These are phyloP conservation scores for Nomia melanderi DNA, from an alignment of 1,140 invertebrate genomes.

Conservation along the genomic window DNA sequence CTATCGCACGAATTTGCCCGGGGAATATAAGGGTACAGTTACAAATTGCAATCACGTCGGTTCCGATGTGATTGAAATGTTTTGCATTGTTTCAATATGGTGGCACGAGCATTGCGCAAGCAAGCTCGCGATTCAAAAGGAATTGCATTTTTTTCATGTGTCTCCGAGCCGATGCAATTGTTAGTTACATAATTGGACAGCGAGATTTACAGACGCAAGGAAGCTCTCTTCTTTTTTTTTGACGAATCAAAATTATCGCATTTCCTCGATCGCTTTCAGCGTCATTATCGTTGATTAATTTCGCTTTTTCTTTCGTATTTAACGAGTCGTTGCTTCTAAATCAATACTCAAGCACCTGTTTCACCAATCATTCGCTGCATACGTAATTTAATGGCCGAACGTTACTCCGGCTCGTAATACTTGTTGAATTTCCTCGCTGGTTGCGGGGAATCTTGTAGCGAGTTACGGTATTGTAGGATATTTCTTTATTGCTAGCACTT, in stretches of 20 bases:
- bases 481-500: too few species aligned
- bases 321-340: not conserved
- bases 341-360: conserved; percentile 6
- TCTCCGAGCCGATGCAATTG: not conserved
- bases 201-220: not conserved
- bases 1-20: conserved; percentile 12
- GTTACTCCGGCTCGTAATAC: not conserved
- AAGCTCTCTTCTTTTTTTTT: not conserved
- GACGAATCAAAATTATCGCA: too few species aligned
- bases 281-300: conserved; percentile 11
- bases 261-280: not conserved
- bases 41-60: not conserved
- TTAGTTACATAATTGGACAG: not conserved
- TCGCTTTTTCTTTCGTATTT: not conserved
- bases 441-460: not conserved
- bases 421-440: conserved; percentile 8
- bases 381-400: conserved; percentile 1
- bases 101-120: not conserved
- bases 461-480: not conserved
- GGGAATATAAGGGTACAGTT: not conserved
- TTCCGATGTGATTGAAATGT: conserved; percentile 1
- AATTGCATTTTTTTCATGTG: not conserved
- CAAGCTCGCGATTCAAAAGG: not conserved
- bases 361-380: not conserved
- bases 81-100: not conserved